phyloP scores from a whole-genome alignment of 2,888 invertebrate genomes.

The Cephonodes hylas region DNA sequence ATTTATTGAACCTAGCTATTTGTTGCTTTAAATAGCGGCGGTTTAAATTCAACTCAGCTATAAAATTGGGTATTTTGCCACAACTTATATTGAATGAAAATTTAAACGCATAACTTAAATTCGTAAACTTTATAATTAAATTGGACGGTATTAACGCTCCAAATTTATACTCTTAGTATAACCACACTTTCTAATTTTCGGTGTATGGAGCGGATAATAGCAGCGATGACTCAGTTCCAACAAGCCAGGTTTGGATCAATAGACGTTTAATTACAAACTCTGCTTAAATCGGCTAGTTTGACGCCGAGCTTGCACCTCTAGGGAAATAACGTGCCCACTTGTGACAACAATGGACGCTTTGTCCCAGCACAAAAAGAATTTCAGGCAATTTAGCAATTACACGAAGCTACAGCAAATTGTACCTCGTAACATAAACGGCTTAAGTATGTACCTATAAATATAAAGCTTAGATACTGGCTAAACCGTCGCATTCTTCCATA shows the following conservation, averaged over 20 bases:
- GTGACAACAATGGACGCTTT: slow-evolving; percentile 29
- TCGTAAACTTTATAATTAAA: not conserved
- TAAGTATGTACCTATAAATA: not conserved
- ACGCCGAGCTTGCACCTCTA: slow-evolving; percentile 34
- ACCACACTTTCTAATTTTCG: not conserved
- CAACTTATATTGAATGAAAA: not conserved
- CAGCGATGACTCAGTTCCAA: slow-evolving; percentile 13
- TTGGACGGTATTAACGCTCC: not conserved
- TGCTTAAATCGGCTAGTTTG: slow-evolving; percentile 38
- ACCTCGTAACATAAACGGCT: not conserved
- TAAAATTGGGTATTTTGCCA: not conserved
- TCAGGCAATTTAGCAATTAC: slow-evolving; percentile 23
- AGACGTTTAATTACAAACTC: slow-evolving; percentile 49
- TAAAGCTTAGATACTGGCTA: not conserved
- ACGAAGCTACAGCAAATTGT: not conserved
- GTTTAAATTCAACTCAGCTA: not conserved
- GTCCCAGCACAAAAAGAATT: slow-evolving; percentile 34
- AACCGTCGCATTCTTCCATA: not conserved
- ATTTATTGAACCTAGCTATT: not conserved
- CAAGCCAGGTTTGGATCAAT: not conserved
- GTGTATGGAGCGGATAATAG: not conserved
- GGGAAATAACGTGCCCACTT: slow-evolving; percentile 54
- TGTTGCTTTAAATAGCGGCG: not conserved
- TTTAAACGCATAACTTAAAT: not conserved
- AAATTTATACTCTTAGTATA: not conserved